Conservation (phyloP, 2,888 invertebrate species). For the Zygothrica quintamaculata region DNA sequence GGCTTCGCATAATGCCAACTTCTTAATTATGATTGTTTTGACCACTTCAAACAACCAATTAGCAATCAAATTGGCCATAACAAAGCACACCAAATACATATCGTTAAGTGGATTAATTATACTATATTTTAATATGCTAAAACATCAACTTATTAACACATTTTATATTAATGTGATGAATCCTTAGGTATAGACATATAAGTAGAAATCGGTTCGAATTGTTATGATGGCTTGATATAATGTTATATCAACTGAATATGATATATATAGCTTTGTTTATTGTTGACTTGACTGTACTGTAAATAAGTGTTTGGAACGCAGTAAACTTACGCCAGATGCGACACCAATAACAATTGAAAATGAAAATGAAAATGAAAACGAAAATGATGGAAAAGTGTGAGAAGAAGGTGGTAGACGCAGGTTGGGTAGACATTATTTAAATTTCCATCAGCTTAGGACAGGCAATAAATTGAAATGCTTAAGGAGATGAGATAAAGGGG, state of each 20-base stretch:
- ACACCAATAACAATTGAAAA: constrained; percentile 41
- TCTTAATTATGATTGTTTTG: constrained; percentile 33
- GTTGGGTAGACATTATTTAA: constrained; percentile 63
- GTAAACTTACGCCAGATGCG: constrained; percentile 36
- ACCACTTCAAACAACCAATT: not conserved
- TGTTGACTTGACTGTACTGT: constrained; percentile 23
- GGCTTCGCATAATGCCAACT: constrained; percentile 5
- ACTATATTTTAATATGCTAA: too few relatives aligned
- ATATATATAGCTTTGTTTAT: constrained; percentile 6
- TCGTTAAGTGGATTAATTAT: too few relatives aligned
- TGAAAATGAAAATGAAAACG: not conserved
- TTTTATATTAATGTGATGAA: too few relatives aligned
- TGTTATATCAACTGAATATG: too few relatives aligned
- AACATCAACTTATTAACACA: too few relatives aligned
- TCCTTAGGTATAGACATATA: too few relatives aligned
- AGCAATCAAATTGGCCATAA: not conserved
- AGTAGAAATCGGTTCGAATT: too few relatives aligned
- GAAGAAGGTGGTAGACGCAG: not conserved
- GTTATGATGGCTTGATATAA: too few relatives aligned
- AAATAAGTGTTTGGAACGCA: constrained; percentile 38
- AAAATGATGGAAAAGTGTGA: not conserved
- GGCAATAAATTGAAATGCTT: constrained; percentile 64
- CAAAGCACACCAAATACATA: too few relatives aligned
- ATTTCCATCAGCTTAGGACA: constrained; percentile 69
- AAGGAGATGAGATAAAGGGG: constrained; percentile 31